Evolutionary conservation across 2,797 vertebrate species (phyloP).

Genomic region (Antrozous pallidus): DNA sequence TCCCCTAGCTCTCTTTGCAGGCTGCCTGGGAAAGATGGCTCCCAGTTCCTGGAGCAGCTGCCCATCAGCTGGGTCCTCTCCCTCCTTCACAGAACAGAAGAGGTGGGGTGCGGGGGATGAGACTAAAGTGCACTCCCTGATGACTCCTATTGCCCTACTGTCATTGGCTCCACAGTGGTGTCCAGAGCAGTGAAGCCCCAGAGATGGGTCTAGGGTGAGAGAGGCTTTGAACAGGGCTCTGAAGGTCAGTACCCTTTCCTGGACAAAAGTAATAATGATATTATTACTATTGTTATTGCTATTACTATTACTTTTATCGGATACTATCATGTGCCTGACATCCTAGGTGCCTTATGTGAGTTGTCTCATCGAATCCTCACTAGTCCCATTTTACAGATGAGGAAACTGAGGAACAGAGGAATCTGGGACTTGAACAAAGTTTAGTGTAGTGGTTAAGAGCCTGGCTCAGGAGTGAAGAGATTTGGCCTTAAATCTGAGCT

Average conservation of each 20-base stretch:
- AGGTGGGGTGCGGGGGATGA: not conserved
- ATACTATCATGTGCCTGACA: not conserved
- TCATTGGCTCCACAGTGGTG: not conserved
- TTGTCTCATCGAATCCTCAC: not conserved
- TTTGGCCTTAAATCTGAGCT: not conserved
- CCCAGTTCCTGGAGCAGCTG: slow-evolving; percentile 55
- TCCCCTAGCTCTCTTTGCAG: slow-evolving; percentile 60
- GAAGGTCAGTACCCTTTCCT: not conserved
- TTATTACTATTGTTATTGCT: not conserved
- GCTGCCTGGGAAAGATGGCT: slow-evolving; percentile 29
- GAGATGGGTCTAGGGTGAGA: not conserved
- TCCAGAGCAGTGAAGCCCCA: not conserved
- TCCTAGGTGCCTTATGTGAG: not conserved
- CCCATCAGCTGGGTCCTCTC: slow-evolving; percentile 38
- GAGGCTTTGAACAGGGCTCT: not conserved
- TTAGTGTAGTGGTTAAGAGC: not conserved
- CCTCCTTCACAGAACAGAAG: not conserved
- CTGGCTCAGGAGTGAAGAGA: not conserved
- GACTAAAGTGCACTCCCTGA: not conserved
- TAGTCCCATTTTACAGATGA: not conserved
- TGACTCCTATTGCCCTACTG: not conserved
- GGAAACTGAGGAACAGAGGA: not conserved
- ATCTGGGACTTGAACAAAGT: not conserved
- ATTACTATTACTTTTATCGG: not conserved
- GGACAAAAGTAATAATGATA: not conserved